These are phyloP conservation scores for Zalophus californianus DNA, from an alignment of 2,797 vertebrate species.

Conservation along the genomic window DNA sequence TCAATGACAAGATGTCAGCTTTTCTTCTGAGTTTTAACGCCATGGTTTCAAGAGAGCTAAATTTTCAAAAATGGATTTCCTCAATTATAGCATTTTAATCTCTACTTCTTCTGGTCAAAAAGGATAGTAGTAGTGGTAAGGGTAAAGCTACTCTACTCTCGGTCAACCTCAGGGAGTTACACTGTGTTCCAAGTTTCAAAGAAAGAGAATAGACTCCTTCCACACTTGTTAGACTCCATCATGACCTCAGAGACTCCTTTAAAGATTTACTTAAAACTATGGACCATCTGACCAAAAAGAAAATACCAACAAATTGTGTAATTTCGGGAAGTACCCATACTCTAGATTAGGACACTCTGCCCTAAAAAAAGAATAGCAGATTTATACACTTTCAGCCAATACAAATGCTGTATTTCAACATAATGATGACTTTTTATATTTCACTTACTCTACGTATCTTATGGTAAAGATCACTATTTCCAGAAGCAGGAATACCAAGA, in stretches of 20 bases:
- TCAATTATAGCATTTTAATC: neutral
- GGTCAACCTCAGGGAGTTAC: neutral
- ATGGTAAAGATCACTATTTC: neutral
- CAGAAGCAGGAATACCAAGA: slow-evolving; percentile 8
- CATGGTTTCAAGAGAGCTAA: neutral
- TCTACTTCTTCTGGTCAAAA: neutral
- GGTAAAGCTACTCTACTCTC: neutral
- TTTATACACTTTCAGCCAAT: neutral
- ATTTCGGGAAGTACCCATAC: neutral
- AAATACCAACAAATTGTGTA: neutral
- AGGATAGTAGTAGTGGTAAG: neutral
- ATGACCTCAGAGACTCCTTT: neutral
- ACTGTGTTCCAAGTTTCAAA: neutral
- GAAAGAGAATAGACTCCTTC: neutral
- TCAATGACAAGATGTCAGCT: slow-evolving; percentile 6
- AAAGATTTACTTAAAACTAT: slow-evolving; percentile 17
- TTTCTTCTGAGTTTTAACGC: slow-evolving; percentile 45
- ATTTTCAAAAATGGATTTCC: slow-evolving; percentile 30
- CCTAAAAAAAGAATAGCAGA: slow-evolving; percentile 15
- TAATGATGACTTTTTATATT: neutral
- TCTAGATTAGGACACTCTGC: neutral
- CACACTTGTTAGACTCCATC: neutral
- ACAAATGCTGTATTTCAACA: neutral
- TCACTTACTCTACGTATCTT: neutral
- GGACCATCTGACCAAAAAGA: neutral